Conservation (phyloP, 2,888 invertebrate genomes). For the Ernsta delagoae region DNA sequence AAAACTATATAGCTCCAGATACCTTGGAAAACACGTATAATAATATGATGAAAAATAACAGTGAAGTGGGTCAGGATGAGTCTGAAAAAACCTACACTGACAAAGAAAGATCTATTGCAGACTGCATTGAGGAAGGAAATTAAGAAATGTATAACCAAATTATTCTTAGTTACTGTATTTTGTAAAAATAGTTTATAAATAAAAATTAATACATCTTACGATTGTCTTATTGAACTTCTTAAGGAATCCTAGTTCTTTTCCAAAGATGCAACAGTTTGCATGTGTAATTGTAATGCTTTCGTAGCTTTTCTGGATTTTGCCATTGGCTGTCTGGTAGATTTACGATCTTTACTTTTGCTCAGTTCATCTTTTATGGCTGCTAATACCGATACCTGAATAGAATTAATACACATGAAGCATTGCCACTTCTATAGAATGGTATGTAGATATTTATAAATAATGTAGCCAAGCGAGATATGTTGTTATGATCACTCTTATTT, state of each 20-base stretch:
- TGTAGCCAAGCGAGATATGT: too few species aligned
- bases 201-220: constrained; percentile 27
- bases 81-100: constrained; percentile 44
- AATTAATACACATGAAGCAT: not conserved
- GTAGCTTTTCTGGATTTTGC: constrained; percentile 78
- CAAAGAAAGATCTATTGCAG: constrained; percentile 6
- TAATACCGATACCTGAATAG: constrained; percentile 65
- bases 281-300: constrained; percentile 79
- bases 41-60: constrained; percentile 44
- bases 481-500: too few species aligned
- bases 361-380: constrained; percentile 78
- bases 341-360: constrained; percentile 50
- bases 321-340: constrained; percentile 49
- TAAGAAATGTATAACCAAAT: constrained; percentile 20
- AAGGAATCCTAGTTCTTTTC: constrained; percentile 35
- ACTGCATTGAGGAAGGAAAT: constrained; percentile 35
- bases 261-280: constrained; percentile 74
- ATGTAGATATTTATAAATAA: too few species aligned
- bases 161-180: not conserved
- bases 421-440: too few species aligned
- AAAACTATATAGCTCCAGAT: constrained; percentile 32
- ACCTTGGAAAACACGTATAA: constrained; percentile 40
- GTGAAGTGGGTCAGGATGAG: constrained; percentile 40
- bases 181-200: constrained; percentile 26
- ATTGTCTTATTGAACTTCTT: not conserved